Conservation (phyloP, 2,888 invertebrate species). For the Epistrophe grossulariae region DNA sequence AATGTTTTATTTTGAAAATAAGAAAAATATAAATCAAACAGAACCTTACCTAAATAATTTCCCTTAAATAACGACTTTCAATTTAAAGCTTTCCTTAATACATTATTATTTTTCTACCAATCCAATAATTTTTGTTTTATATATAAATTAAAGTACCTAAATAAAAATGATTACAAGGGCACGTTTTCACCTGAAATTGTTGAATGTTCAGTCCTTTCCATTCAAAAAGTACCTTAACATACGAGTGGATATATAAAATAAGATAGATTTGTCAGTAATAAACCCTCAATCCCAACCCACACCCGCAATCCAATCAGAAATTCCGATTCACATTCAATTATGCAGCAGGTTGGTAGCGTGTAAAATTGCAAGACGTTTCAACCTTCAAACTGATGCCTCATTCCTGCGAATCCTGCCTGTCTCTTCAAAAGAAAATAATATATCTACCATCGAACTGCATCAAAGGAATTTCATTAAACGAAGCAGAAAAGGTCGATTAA, state of each 20-base stretch:
- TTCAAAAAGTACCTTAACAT: neutral
- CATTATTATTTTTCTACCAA: neutral
- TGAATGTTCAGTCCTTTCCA: neutral
- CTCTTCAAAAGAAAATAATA: constrained; percentile 11
- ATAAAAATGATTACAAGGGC: constrained; percentile 38
- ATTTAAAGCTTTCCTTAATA: neutral
- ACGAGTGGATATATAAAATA: neutral
- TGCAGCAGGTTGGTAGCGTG: constrained; percentile 34
- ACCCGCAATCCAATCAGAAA: constrained; percentile 50
- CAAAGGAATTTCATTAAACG: constrained; percentile 71
- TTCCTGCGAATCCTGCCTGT: neutral
- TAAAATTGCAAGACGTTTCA: constrained; percentile 38
- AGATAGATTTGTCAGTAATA: constrained; percentile 54
- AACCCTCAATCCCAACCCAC: constrained; percentile 1
- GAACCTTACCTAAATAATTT: neutral
- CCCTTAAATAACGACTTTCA: neutral
- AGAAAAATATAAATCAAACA: neutral
- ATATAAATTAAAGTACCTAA: neutral
- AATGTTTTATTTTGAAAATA: neutral
- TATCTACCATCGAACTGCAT: constrained; percentile 27
- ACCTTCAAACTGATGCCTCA: constrained; percentile 13
- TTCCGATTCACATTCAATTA: constrained; percentile 58
- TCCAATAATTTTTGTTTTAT: constrained; percentile 1
- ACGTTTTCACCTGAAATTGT: constrained; percentile 25
- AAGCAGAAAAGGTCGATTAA: constrained; percentile 49